phyloP scores from a whole-genome alignment of 1,140 invertebrate species.

The Gonatopus flavifemur region DNA sequence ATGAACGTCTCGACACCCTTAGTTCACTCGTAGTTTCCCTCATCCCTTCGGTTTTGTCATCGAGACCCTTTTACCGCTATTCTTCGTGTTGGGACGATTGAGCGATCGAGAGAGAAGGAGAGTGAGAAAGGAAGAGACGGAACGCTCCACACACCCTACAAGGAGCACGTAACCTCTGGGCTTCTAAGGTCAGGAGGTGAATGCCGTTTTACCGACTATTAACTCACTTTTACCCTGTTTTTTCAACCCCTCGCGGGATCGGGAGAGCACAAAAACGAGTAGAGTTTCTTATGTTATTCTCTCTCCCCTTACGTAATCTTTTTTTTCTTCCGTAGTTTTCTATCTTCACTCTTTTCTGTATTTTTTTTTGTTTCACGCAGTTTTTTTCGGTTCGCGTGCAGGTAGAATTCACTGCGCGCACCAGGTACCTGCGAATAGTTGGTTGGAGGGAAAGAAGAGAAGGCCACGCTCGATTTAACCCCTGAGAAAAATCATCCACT shows the following conservation, averaged over 20 bases:
- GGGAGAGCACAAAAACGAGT: slow-evolving; percentile 1
- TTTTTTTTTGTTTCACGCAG: slow-evolving; percentile 11
- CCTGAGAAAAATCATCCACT: slow-evolving; percentile 53
- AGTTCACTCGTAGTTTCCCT: too few species aligned
- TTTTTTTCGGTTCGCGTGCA: slow-evolving; percentile 25
- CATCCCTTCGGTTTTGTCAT: too few species aligned
- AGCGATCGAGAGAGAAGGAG: slow-evolving; percentile 13
- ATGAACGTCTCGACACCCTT: too few species aligned
- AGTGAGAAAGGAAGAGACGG: slow-evolving; percentile 14
- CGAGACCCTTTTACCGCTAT: slow-evolving; percentile 7
- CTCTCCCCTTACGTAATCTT: slow-evolving; percentile 36
- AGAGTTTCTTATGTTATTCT: slow-evolving; percentile 34
- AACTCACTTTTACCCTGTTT: slow-evolving; percentile 59
- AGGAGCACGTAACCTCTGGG: slow-evolving; percentile 18
- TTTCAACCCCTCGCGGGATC: slow-evolving; percentile 20
- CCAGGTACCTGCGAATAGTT: slow-evolving; percentile 25
- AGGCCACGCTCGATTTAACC: slow-evolving; percentile 56
- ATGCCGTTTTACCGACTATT: slow-evolving; percentile 61
- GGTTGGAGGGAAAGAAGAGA: slow-evolving; percentile 5
- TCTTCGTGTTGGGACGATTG: too few species aligned
- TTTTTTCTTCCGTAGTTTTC: slow-evolving; percentile 7
- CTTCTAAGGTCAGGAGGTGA: slow-evolving; percentile 50
- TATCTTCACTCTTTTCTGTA: too few species aligned
- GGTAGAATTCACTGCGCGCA: too few species aligned
- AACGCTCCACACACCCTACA: not conserved